These are phyloP conservation scores for Sitta carolinensis DNA, from an alignment of 2,797 vertebrate genomes.

Conservation along the genomic window DNA sequence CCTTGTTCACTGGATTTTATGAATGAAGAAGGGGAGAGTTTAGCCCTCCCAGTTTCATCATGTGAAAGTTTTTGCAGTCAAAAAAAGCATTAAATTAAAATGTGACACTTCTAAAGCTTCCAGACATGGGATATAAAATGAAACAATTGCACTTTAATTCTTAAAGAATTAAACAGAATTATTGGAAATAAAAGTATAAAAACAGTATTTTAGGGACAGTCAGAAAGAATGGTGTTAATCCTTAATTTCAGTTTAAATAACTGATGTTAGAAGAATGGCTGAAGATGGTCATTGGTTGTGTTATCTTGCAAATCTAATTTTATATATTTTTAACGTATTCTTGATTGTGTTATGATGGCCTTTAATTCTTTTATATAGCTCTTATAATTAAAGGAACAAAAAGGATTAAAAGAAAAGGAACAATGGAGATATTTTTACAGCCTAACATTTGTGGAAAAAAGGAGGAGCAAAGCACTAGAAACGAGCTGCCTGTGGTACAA, in stretches of 20 bases:
- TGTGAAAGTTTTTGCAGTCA: neutral
- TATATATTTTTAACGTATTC: neutral
- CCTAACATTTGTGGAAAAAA: neutral
- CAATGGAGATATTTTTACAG: neutral
- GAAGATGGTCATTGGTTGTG: neutral
- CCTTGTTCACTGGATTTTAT: neutral
- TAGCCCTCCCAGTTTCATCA: neutral
- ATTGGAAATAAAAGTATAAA: neutral
- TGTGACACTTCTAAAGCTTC: neutral
- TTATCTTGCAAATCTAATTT: neutral
- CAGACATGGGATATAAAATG: neutral
- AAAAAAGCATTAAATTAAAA: neutral
- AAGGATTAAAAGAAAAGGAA: neutral
- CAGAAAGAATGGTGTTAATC: neutral
- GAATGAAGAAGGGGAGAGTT: neutral
- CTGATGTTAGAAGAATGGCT: neutral
- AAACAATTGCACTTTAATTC: neutral
- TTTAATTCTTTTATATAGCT: neutral
- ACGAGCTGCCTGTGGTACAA: neutral
- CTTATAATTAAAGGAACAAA: neutral
- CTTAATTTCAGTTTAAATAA: neutral
- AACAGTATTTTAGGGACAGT: rapidly evolving
- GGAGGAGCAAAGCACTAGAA: neutral
- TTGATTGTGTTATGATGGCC: neutral
- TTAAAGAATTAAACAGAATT: neutral